A percentile compares a stretch with the other conserved stretches of the same genome.
These are phyloP conservation scores for Dicycla oo DNA, from an alignment of 2,888 invertebrate genomes.

Conservation along the genomic window DNA sequence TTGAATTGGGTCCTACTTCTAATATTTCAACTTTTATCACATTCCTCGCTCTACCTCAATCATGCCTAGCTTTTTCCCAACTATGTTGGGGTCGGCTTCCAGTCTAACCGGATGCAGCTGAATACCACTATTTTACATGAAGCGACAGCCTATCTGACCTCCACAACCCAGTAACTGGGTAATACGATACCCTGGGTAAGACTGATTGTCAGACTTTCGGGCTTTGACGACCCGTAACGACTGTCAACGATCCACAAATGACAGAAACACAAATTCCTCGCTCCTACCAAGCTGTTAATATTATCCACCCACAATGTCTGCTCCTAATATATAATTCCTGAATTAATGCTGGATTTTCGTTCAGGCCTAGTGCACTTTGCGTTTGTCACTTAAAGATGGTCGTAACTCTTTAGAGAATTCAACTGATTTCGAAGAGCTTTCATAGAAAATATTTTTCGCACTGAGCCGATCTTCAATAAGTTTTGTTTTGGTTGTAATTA, in stretches of 20 bases:
- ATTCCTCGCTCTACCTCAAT: background rate
- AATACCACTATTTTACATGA: too few relatives aligned
- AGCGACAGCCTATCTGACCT: too few relatives aligned
- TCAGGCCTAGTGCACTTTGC: slow-evolving; percentile 20
- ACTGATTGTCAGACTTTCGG: too few relatives aligned
- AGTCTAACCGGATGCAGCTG: too few relatives aligned
- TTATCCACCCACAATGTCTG: background rate
- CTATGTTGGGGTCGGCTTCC: too few relatives aligned
- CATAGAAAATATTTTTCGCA: slow-evolving; percentile 7
- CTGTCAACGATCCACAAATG: too few relatives aligned
- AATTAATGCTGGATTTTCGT: slow-evolving; percentile 23
- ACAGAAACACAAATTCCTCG: too few relatives aligned
- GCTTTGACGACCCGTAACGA: too few relatives aligned
- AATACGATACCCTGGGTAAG: too few relatives aligned
- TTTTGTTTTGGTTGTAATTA: slow-evolving; percentile 9
- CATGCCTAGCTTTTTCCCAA: too few relatives aligned
- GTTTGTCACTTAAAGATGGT: slow-evolving; percentile 22
- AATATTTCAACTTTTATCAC: slow-evolving; percentile 15
- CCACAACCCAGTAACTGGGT: too few relatives aligned
- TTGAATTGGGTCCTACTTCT: background rate
- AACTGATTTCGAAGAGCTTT: slow-evolving; percentile 27
- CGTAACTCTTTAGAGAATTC: slow-evolving; percentile 17
- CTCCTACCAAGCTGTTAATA: slow-evolving; percentile 11
- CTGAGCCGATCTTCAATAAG: too few relatives aligned
- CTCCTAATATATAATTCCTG: background rate